Evolutionary conservation across 2,888 invertebrate species (phyloP).

Genomic region (Spilarctia lutea): DNA sequence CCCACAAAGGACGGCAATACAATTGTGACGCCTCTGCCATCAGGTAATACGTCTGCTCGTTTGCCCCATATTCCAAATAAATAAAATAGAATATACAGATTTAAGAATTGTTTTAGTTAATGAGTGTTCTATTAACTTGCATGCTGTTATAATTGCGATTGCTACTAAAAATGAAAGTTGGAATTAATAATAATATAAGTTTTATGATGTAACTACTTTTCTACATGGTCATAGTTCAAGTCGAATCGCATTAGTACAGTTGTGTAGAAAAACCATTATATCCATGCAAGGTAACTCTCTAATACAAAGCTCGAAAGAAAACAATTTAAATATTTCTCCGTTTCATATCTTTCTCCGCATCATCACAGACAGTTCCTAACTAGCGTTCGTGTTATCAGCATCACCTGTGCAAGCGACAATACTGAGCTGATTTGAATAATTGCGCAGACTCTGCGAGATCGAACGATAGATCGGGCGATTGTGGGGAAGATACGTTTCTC

Average conservation of each 20-base stretch:
- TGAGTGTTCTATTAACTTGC: too few relatives aligned
- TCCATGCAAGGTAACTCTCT: background rate
- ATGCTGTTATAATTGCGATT: too few relatives aligned
- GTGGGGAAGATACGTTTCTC: conserved; percentile 28
- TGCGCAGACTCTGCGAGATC: conserved; percentile 56
- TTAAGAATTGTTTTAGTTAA: too few relatives aligned
- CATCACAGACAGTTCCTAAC: conserved; percentile 30
- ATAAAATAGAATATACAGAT: too few relatives aligned
- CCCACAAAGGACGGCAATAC: too few relatives aligned
- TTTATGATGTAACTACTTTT: too few relatives aligned
- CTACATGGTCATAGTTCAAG: background rate
- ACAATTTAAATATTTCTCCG: background rate
- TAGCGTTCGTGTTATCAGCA: conserved; percentile 27
- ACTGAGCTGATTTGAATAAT: conserved; percentile 72
- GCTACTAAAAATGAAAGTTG: background rate
- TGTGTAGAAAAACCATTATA: too few relatives aligned
- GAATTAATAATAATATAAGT: background rate
- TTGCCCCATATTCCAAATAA: too few relatives aligned
- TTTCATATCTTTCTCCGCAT: conserved; percentile 21
- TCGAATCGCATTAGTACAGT: background rate
- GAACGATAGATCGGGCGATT: conserved; percentile 50
- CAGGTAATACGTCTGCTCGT: too few relatives aligned
- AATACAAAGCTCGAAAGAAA: background rate
- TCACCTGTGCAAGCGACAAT: conserved; percentile 59
- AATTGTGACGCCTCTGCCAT: too few relatives aligned